Evolutionary conservation across 1,140 invertebrate genomes (phyloP), one percentile per base, ranked within the genome.

Genomic region (Maniola jurtina): DNA sequence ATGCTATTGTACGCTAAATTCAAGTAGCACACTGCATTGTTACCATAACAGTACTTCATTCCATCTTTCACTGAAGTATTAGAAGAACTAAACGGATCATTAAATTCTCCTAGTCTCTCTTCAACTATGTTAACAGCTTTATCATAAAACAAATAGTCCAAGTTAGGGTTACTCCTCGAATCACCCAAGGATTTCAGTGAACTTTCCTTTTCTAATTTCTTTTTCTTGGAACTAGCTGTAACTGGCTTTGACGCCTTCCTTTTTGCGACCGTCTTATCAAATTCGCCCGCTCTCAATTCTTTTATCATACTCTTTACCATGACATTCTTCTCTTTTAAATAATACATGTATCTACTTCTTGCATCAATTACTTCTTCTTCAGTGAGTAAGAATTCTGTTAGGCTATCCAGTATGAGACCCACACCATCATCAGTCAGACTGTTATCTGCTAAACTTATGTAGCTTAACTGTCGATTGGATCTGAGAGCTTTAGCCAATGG

Each of bases 1-100:
- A 87, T 42, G 58, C 82, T 72, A 57, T 88, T 89, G 48, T 80
- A 89, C 0, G 84, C 71, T 1, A 89, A 13, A 70, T 84, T 88
- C 15, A 88, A 71, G 34, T 76, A 84, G 6, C 55, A 63, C 0
- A 89, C 47, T 1, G 59, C n/a, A 54, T 82, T 81, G 61, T 87
- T 86, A 7, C 86, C 86, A 6, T 66, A 45, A 38, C 83, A 84
- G 47, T 79, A 83, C 0, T 68, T 48, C 0, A 48, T 57, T 15
- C 63, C 75, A 25, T 85, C 67, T 55, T 67, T 73, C 2, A 61
- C 15, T 16, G 56, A 52, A 4, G 67, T 80, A 57, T 86, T 79
- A 0, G 50, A 40, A 15, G 60, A 25, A 38, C 59, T 71, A 42
- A 76, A 86, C 0, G 83, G 83, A 73, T 87, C 82, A 5, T 61